phyloP scores from a whole-genome alignment of 2,113 vertebrate genomes.

The Hippocampus abdominalis region DNA sequence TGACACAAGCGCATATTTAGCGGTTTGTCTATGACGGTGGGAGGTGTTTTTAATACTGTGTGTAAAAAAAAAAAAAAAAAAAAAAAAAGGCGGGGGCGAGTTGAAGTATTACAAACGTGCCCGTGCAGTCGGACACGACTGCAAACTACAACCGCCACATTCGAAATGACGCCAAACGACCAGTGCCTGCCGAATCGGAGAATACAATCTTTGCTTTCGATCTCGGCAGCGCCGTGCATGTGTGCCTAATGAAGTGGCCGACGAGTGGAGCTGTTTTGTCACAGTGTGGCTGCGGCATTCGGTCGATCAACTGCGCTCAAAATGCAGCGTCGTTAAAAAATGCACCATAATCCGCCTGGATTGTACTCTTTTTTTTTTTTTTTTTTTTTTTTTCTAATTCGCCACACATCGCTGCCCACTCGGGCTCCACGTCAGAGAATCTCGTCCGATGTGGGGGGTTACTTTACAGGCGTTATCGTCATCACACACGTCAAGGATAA shows the following conservation, averaged over 20 bases:
- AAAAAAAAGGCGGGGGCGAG: no score
- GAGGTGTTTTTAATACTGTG: background rate
- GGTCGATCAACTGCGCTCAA: background rate
- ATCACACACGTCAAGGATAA: background rate
- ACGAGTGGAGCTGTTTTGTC: background rate
- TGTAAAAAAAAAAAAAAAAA: no score
- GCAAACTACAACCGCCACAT: background rate
- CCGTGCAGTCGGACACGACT: background rate
- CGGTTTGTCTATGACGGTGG: background rate
- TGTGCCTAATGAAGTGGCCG: conserved; percentile 7
- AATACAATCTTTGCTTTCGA: background rate
- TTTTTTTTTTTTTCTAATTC: background rate
- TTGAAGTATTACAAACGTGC: background rate
- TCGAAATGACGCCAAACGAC: background rate
- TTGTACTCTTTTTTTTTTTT: background rate
- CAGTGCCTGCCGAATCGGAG: background rate
- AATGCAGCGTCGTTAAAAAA: background rate
- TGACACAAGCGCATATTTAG: background rate
- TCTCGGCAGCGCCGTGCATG: background rate
- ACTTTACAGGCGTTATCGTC: background rate
- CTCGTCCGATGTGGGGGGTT: background rate
- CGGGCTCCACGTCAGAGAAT: background rate
- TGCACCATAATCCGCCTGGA: background rate
- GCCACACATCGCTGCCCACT: background rate
- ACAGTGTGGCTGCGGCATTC: conserved; percentile 4